Conservation (phyloP, 2,888 invertebrate genomes). For the Eristalinus sepulchralis region DNA sequence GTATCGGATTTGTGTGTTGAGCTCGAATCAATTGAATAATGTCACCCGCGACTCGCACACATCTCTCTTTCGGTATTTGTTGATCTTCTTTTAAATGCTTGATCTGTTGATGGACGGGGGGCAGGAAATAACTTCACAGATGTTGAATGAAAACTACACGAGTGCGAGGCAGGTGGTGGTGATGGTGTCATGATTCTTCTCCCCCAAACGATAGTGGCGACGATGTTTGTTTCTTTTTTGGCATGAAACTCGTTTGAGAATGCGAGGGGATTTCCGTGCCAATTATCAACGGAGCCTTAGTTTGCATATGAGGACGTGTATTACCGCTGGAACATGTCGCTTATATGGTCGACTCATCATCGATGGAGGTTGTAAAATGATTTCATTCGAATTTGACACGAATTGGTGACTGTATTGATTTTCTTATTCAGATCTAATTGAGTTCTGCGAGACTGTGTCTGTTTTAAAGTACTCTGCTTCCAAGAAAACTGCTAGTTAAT, state of each 20-base stretch:
- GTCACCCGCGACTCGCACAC: neutral
- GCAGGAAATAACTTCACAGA: neutral
- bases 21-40: conserved; percentile 23
- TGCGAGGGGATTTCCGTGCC: neutral
- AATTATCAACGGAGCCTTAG: neutral
- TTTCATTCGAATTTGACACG: neutral
- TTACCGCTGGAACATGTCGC: neutral
- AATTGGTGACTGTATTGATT: neutral
- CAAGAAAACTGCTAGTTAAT: neutral
- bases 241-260: neutral
- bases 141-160: neutral
- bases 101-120: neutral
- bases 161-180: neutral
- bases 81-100: neutral
- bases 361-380: neutral
- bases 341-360: neutral
- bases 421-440: neutral
- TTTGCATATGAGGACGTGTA: neutral
- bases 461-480: neutral
- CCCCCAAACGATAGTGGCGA: neutral
- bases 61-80: neutral
- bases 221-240: neutral
- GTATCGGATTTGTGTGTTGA: conserved; percentile 23
- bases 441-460: too few species aligned
- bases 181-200: neutral